Evolutionary conservation across 2,797 vertebrate species (phyloP), one percentile per base, ranked within the genome.

Genomic region (Neoniphon sammara): DNA sequence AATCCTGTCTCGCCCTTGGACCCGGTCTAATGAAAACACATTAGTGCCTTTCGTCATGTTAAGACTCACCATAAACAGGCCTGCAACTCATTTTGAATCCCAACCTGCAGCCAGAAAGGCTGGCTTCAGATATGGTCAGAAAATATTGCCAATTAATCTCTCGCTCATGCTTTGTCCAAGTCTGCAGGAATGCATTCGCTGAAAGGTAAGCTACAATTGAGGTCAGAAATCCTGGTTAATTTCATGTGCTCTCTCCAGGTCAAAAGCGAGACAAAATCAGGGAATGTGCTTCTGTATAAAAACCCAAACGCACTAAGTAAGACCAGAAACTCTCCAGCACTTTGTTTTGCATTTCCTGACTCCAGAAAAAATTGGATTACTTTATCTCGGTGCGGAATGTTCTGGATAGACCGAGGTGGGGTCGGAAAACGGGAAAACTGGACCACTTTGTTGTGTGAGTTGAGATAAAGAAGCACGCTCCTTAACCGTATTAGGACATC

Each of bases 101-200:
- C 11, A 21, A 80, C 50, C 66, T 75, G 34, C 12, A 81, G 70
- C n/a, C 52, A 70, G 62, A 77, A 74, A 47, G 25, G 67, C 31
- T 60, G 70, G 49, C 68, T 44, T 67, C 2, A 0, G 20, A 78
- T 77, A 63, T 68, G 58, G 60, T 64, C 72, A 69, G 47, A 81
- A 81, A 73, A 34, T 64, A 64, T 74, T 70, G 72, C 47, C 79
- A 60, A 74, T 79, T 61, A 74, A 74, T 82, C 81, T 80, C 30
- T 70, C 67, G 61, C 30, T 79, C 67, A 65, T 66, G 71, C 58
- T 73, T 81, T 49, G 27, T 83, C 49, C 50, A 60, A 68, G 59
- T 77, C 72, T 83, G 50, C 60, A 88, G 72, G 77, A 88, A 86
- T 87, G 77, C 54, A 42, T 27, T 20, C 34, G 14, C 70, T 77